A percentile compares a stretch with the other conserved stretches of the same genome.
phyloP scores from a whole-genome alignment of 2,888 invertebrate species.

The Psylliodes chrysocephalus region DNA sequence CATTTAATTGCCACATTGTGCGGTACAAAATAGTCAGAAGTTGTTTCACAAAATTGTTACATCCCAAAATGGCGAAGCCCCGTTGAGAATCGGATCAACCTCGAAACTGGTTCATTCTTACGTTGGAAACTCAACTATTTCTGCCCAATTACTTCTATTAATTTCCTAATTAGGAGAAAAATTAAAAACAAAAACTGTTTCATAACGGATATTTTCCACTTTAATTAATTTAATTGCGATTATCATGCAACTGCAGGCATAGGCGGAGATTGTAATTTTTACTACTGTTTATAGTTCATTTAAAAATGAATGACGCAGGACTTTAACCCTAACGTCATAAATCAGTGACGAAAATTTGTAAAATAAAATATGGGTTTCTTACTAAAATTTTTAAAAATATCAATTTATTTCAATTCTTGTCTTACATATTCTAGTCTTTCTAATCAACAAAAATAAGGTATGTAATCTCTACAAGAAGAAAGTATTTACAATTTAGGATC shows the following conservation, averaged over 20 bases:
- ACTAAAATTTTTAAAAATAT: no score
- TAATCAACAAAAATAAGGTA: no score
- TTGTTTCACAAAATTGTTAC: conserved; percentile 2
- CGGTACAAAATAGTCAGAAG: background rate
- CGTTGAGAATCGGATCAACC: background rate
- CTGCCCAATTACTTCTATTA: conserved; percentile 11
- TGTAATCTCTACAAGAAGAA: no score
- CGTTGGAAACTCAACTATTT: no score
- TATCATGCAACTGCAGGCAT: background rate
- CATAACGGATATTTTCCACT: conserved; percentile 16
- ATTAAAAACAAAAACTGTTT: conserved; percentile 16
- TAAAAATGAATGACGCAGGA: no score
- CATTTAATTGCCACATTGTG: background rate
- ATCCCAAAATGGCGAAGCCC: background rate
- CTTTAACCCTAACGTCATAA: no score
- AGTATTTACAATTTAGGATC: no score
- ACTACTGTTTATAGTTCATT: no score
- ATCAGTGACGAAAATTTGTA: no score
- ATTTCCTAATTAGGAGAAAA: conserved; percentile 12
- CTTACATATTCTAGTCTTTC: no score
- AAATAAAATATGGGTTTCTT: no score
- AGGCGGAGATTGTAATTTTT: background rate
- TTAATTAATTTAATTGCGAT: conserved; percentile 20
- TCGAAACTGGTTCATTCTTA: background rate
- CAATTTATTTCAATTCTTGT: no score